phyloP scores from a whole-genome alignment of 2,797 vertebrate genomes.

The Gambusia yucatana region DNA sequence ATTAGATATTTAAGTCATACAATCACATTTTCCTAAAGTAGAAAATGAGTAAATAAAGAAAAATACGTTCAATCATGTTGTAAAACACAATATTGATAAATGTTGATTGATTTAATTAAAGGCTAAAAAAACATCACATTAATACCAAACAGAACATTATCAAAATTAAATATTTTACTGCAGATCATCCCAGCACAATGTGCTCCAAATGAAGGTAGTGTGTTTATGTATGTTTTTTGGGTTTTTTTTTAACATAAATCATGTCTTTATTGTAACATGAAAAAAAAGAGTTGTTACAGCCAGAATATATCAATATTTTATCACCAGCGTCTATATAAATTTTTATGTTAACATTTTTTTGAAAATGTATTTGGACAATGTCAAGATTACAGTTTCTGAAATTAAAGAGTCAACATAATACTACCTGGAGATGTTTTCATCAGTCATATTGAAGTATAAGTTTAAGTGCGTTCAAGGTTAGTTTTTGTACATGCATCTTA shows the following conservation, averaged over 20 bases:
- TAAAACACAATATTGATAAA: not conserved
- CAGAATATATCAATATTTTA: not conserved
- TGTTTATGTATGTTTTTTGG: no score
- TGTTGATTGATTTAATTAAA: not conserved
- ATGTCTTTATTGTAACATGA: not conserved
- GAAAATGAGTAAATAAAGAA: not conserved
- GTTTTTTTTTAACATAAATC: not conserved
- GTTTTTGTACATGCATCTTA: not conserved
- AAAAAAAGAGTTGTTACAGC: not conserved
- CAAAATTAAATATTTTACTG: not conserved
- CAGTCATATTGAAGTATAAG: not conserved
- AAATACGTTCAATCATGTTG: not conserved
- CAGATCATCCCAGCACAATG: not conserved
- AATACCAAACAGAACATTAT: not conserved
- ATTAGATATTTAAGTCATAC: not conserved
- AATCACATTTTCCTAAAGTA: not conserved
- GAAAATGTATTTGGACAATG: not conserved
- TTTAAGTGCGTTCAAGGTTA: not conserved
- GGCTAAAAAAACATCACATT: not conserved
- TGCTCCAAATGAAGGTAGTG: not conserved
- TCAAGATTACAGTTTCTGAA: not conserved
- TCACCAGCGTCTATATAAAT: not conserved
- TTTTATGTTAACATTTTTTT: not conserved
- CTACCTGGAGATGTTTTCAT: not conserved
- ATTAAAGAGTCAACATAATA: not conserved